Conservation (phyloP, 1,140 invertebrate genomes). For the Ectropis grisescens region DNA sequence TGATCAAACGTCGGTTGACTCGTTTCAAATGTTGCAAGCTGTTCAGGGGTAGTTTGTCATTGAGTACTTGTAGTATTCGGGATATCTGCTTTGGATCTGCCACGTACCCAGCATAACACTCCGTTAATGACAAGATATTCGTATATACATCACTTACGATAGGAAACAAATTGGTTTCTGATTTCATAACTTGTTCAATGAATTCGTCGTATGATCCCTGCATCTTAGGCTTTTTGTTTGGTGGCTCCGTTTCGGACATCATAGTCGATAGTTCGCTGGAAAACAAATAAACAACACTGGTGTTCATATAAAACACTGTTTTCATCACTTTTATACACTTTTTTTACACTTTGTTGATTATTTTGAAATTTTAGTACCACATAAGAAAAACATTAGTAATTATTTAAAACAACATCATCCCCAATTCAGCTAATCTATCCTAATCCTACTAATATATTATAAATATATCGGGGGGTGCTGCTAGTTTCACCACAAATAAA, state of each 20-base stretch:
- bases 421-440: no score
- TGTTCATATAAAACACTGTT: slow-evolving; percentile 25
- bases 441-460: no score
- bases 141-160: slow-evolving; percentile 54
- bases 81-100: slow-evolving; percentile 75
- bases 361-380: not conserved
- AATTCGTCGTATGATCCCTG: slow-evolving; percentile 14
- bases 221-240: slow-evolving; percentile 30
- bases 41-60: slow-evolving; percentile 71
- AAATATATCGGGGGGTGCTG: no score
- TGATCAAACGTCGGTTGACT: slow-evolving; percentile 73
- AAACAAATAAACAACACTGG: slow-evolving; percentile 43
- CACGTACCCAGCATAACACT: slow-evolving; percentile 74
- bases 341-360: slow-evolving; percentile 1
- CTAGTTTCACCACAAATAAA: no score
- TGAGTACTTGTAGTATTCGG: slow-evolving; percentile 72
- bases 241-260: slow-evolving; percentile 24
- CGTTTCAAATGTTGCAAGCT: slow-evolving; percentile 81
- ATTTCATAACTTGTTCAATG: slow-evolving; percentile 21
- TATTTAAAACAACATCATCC: no score
- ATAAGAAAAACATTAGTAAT: no score
- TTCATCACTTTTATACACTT: no score
- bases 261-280: slow-evolving; percentile 27
- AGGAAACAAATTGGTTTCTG: slow-evolving; percentile 27
- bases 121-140: slow-evolving; percentile 62